These are phyloP conservation scores for Melanaphis sacchari DNA, from an alignment of 1,140 invertebrate genomes.

Conservation along the genomic window DNA sequence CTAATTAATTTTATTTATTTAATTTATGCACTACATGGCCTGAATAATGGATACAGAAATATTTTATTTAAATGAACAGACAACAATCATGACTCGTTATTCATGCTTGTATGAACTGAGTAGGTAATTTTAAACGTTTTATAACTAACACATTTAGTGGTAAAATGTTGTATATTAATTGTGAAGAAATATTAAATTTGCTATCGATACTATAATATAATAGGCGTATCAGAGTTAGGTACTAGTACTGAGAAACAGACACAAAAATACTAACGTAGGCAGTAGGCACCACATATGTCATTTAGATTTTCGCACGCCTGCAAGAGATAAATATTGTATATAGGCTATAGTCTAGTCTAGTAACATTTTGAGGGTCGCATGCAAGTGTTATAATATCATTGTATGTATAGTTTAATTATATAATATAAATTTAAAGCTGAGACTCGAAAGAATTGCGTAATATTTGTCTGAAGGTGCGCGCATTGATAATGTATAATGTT, in stretches of 20 bases:
- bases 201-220: neutral
- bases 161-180: neutral
- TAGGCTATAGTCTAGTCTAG: neutral
- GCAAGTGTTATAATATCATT: neutral
- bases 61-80: neutral
- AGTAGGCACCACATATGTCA: neutral
- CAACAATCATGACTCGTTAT: neutral
- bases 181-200: neutral
- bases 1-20: neutral
- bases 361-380: neutral
- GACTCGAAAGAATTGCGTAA: slow-evolving; percentile 3
- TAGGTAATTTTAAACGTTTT: neutral
- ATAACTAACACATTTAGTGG: neutral
- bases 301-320: neutral
- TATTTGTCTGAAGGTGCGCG: neutral
- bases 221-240: neutral
- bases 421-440: neutral
- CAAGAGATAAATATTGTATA: neutral
- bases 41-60: neutral
- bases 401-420: neutral
- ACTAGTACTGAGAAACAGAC: neutral
- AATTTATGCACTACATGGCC: neutral
- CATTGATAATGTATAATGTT: neutral
- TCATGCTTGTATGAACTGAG: neutral
- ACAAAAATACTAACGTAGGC: neutral